phyloP scores from a whole-genome alignment of 2,888 invertebrate genomes.

The Arge pagana region DNA sequence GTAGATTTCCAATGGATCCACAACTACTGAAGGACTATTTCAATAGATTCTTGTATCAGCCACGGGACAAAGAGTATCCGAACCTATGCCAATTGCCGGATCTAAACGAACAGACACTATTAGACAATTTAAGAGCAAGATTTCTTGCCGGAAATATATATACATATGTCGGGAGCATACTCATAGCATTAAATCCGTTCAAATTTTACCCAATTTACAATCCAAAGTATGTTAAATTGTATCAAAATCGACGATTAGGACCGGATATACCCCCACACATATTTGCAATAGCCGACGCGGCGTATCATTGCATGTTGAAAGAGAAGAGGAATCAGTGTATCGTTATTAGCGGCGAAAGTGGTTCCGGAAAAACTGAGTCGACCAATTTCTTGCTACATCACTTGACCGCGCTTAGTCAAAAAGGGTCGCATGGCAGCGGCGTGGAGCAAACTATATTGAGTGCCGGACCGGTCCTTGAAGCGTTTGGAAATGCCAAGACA shows the following conservation, averaged over 20 bases:
- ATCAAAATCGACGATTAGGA: constrained; percentile 89
- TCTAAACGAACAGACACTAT: constrained; percentile 88
- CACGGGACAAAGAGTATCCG: constrained; percentile 91
- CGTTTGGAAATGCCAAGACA: constrained; percentile 98
- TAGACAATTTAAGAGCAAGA: constrained; percentile 87
- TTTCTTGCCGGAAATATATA: constrained; percentile 93
- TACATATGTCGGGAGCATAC: constrained; percentile 93
- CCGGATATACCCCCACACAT: constrained; percentile 95
- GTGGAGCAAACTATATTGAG: constrained; percentile 95
- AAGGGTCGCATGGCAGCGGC: constrained; percentile 92
- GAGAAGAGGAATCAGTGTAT: constrained; percentile 91
- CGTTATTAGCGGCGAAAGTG: constrained; percentile 93
- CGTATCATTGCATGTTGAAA: constrained; percentile 92
- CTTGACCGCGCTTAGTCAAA: constrained; percentile 91
- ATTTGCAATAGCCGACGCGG: constrained; percentile 93
- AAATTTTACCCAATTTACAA: constrained; percentile 97
- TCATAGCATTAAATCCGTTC: constrained; percentile 93
- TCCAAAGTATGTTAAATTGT: constrained; percentile 94
- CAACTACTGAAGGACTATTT: constrained; percentile 93
- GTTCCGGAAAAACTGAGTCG: constrained; percentile 96
- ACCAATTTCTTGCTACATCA: constrained; percentile 95
- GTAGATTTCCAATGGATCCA: constrained; percentile 82
- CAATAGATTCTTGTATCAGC: constrained; percentile 87
- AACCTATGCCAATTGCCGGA: constrained; percentile 95
- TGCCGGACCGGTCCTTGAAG: constrained; percentile 95